phyloP scores from a whole-genome alignment of 2,113 vertebrate genomes.

The Probosciger aterrimus region DNA sequence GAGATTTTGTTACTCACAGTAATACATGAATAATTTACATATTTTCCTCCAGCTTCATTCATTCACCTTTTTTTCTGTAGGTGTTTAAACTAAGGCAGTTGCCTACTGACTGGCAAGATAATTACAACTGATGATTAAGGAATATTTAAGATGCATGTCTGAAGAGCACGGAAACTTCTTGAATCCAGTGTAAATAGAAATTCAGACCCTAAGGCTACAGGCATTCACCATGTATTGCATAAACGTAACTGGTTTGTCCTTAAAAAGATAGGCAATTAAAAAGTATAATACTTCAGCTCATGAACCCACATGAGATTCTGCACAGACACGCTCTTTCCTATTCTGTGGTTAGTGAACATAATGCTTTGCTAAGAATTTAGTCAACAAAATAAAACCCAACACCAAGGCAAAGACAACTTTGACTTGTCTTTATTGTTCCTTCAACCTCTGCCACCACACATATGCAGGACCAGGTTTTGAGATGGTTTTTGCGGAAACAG shows the following conservation, averaged over 20 bases:
- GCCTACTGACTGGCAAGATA: neutral
- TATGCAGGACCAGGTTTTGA: neutral
- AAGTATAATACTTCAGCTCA: neutral
- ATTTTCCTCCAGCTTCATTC: neutral
- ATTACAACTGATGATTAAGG: neutral
- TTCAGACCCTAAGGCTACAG: neutral
- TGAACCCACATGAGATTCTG: neutral
- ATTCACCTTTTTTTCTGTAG: neutral
- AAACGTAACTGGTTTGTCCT: neutral
- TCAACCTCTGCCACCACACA: neutral
- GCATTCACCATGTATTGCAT: neutral
- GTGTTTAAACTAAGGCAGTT: neutral
- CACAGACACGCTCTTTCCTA: neutral
- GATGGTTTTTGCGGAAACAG: neutral
- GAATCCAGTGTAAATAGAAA: constrained; percentile 15
- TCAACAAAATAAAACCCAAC: neutral
- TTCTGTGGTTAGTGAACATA: neutral
- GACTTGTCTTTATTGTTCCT: neutral
- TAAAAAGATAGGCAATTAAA: neutral
- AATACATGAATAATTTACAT: neutral
- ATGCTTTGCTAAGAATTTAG: neutral
- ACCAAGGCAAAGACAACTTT: neutral
- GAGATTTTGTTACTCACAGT: neutral
- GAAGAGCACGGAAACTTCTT: neutral
- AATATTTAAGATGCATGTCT: neutral